phyloP scores from a whole-genome alignment of 1,140 invertebrate genomes.

The Drosophila saltans region DNA sequence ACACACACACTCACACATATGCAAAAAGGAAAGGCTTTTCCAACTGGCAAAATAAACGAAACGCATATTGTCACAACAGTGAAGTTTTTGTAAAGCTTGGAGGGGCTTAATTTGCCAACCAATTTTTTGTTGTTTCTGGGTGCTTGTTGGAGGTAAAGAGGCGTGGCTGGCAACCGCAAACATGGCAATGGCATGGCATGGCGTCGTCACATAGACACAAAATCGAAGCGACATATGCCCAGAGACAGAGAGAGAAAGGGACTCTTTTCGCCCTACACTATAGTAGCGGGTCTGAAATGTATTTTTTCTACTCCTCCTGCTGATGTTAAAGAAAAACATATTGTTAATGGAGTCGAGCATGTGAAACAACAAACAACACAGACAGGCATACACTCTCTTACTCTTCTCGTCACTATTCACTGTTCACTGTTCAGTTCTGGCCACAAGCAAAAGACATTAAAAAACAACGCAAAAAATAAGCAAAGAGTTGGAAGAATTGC shows the following conservation, averaged over 20 bases:
- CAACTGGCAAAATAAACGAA: slow-evolving; percentile 31
- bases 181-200: slow-evolving; percentile 25
- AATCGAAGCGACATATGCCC: slow-evolving; percentile 49
- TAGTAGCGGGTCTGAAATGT: slow-evolving; percentile 1
- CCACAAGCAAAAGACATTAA: background rate
- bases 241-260: background rate
- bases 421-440: background rate
- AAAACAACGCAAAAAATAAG: background rate
- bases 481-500: background rate
- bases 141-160: background rate
- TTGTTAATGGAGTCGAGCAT: slow-evolving; percentile 79
- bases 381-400: background rate
- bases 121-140: background rate
- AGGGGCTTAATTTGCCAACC: slow-evolving; percentile 4
- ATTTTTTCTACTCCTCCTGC: slow-evolving; percentile 24
- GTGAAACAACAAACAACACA: slow-evolving; percentile 74
- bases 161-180: slow-evolving; percentile 44
- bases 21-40: slow-evolving; percentile 25
- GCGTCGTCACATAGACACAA: slow-evolving; percentile 22
- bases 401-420: background rate
- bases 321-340: slow-evolving; percentile 69
- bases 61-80: slow-evolving; percentile 6
- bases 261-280: background rate
- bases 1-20: slow-evolving; percentile 31
- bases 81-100: slow-evolving; percentile 1